phyloP scores from a whole-genome alignment of 2,888 invertebrate species.

The Anthrax anthrax region DNA sequence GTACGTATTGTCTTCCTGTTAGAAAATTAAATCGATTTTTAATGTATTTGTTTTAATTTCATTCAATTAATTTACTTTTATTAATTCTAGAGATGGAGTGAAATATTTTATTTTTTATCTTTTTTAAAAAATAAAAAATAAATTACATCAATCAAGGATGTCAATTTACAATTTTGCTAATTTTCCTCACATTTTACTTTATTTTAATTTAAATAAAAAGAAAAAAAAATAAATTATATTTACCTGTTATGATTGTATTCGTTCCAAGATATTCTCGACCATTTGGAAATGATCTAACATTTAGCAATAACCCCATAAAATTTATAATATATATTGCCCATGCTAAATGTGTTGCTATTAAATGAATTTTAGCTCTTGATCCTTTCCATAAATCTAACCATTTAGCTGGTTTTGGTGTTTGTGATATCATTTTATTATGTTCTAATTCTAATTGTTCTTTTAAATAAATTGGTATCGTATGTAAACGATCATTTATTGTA shows the following conservation, averaged over 20 bases:
- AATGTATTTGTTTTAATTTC: too few species aligned
- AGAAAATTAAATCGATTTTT: too few species aligned
- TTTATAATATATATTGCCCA: conserved; percentile 30
- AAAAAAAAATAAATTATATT: too few species aligned
- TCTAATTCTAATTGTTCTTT: conserved; percentile 21
- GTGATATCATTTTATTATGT: conserved; percentile 20
- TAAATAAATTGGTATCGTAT: background rate
- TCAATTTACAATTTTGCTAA: too few species aligned
- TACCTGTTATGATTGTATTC: conserved; percentile 35
- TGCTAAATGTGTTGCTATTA: conserved; percentile 29
- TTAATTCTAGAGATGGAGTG: too few species aligned
- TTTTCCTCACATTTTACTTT: too few species aligned
- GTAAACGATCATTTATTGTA: conserved; percentile 26
- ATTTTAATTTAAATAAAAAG: too few species aligned
- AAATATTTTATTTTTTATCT: too few species aligned
- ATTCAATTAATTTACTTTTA: too few species aligned
- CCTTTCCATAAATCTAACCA: conserved; percentile 30
- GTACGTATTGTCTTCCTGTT: too few species aligned
- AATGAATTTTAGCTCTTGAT: conserved; percentile 24
- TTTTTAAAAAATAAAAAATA: too few species aligned
- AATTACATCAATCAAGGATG: too few species aligned
- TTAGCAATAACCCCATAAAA: conserved; percentile 36
- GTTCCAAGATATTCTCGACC: conserved; percentile 30
- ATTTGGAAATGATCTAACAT: conserved; percentile 29
- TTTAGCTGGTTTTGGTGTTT: conserved; percentile 20